Base-by-base conservation (phyloP, 2,797 vertebrate genomes). In the Darevskia mixta region DNA sequence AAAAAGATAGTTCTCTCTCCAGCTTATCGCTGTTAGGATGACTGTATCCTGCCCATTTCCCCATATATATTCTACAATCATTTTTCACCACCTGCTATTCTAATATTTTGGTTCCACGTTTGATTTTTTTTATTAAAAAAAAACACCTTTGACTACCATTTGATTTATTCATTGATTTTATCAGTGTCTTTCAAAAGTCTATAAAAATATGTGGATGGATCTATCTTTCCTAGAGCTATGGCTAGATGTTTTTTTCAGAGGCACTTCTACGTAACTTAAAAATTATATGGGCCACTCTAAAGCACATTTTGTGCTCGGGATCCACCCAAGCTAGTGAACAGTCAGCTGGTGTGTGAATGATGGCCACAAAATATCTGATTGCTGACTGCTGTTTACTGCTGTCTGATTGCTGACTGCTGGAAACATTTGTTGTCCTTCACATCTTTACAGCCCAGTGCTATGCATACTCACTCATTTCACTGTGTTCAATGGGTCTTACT, bases 61-160 rank as follows among this genome's bases (percentile, higher is more conserved):
- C 15, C 35, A 82, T 92, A 81, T 92, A 69, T 92, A 58, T 89
- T 93, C 90, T 69, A 88, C 88, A 91, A 88, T 84, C 88, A 86
- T 43, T 81, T 94, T 66, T 93, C 35, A 82, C 0, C 38, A 84
- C 25, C 84, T 90, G 79, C 0, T 2, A 78, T 83, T 90, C 43
- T 83, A 10, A 8, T 91, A 72, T 66, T 55, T 55, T 55, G 49
- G 13, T 55, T 55, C 49, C 11, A 55, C 13, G 3, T 55, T 55
- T 55, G 49, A 55, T 55, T 55, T 55, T 55, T 55, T 55, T 55
- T 55, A 15, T 55, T 49, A 64, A n/a, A 27, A 61, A 89, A 61
- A 89, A 58, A 83, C 87, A 87, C 3, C 1, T 38, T 73, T 27
- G 64, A 15, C 2, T 38, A 13, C 27, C 49, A 80, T 91, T 92